Percentiles rank a stretch among this genome's conserved stretches.
phyloP scores from a whole-genome alignment of 2,113 vertebrate genomes.

The Gobio gobio region DNA sequence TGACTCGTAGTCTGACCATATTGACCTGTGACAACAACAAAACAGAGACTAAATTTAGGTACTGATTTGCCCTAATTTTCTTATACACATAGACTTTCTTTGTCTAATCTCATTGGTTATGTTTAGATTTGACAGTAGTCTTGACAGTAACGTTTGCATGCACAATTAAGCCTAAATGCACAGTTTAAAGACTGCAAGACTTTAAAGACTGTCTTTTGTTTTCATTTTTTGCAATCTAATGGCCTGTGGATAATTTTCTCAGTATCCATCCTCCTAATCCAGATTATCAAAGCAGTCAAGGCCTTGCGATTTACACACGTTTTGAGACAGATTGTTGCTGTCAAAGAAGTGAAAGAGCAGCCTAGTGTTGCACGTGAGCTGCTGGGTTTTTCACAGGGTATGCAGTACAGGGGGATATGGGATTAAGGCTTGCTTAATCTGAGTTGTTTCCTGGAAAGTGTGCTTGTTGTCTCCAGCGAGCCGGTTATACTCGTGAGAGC shows the following conservation, averaged over 20 bases:
- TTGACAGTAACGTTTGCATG: neutral
- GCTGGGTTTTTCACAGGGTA: neutral
- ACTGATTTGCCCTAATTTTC: neutral
- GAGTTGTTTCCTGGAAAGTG: constrained; percentile 26
- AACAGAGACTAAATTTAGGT: neutral
- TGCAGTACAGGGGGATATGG: neutral
- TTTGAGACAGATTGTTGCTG: neutral
- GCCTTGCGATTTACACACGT: neutral
- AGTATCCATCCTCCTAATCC: constrained; percentile 7
- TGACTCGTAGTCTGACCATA: neutral
- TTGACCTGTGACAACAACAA: neutral
- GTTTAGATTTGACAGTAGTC: neutral
- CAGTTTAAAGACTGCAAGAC: neutral
- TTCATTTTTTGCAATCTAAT: neutral
- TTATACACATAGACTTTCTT: neutral
- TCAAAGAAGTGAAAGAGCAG: neutral
- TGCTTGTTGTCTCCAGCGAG: neutral
- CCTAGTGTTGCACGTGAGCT: neutral
- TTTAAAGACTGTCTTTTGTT: neutral
- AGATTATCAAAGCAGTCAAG: constrained; percentile 1
- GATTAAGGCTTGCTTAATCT: neutral
- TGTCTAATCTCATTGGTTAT: neutral
- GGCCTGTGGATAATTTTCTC: neutral
- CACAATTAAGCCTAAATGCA: neutral
- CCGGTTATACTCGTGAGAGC: neutral